Conservation (phyloP, 1,140 invertebrate species). For the Drosophila ambigua region DNA sequence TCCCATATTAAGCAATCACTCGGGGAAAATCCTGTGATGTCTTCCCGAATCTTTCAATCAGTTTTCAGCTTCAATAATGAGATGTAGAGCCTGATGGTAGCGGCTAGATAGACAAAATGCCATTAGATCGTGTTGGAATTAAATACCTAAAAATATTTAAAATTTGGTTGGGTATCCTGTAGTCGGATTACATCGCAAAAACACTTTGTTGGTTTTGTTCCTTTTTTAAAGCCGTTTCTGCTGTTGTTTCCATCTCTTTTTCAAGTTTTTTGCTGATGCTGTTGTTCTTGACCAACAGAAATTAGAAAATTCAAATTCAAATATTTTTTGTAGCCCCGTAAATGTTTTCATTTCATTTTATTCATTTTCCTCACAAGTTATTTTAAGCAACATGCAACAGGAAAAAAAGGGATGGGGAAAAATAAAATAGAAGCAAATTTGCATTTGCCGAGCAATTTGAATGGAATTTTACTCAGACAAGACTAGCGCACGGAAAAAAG, state of each 20-base stretch:
- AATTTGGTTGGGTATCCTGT: no score
- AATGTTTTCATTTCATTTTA: constrained; percentile 52
- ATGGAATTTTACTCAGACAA: constrained; percentile 49
- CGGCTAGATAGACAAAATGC: no score
- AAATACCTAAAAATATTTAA: no score
- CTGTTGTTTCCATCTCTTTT: no score
- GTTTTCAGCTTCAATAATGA: no score
- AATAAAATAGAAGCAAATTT: constrained; percentile 16
- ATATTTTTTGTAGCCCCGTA: constrained; percentile 43
- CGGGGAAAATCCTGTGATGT: no score
- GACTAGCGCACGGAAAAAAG: constrained; percentile 17
- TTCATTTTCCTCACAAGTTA: constrained; percentile 46
- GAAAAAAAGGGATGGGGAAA: not conserved
- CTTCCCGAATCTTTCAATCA: no score
- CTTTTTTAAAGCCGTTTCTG: constrained; percentile 1
- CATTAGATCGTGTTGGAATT: no score
- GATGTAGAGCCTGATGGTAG: no score
- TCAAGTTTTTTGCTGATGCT: not conserved
- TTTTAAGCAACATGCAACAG: constrained; percentile 48
- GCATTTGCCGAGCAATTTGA: constrained; percentile 47
- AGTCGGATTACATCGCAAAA: not conserved
- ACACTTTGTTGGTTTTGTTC: constrained; percentile 3
- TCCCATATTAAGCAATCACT: no score
- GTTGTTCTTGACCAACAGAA: constrained; percentile 44
- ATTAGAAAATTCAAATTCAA: constrained; percentile 73